These are phyloP conservation scores for Poecilia wingei DNA, from an alignment of 2,797 vertebrate genomes.

Conservation along the genomic window DNA sequence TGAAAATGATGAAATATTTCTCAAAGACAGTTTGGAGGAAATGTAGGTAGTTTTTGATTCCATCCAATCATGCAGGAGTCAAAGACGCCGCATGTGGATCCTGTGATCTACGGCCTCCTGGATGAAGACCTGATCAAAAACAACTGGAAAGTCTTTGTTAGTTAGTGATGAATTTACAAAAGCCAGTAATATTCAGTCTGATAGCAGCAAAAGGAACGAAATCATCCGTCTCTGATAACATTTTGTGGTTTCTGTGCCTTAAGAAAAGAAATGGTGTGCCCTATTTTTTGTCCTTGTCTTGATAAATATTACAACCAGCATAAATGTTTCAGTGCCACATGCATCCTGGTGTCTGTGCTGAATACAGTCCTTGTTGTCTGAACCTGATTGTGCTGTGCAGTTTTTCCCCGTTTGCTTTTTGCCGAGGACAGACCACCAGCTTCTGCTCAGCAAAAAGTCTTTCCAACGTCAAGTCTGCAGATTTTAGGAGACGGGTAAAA, in stretches of 20 bases:
- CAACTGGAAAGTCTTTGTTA: background rate
- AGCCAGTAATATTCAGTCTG: background rate
- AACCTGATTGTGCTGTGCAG: conserved; percentile 44
- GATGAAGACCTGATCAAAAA: background rate
- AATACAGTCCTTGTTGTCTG: conserved; percentile 32
- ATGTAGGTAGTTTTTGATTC: background rate
- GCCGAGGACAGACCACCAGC: background rate
- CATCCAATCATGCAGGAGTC: background rate
- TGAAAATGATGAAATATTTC: background rate
- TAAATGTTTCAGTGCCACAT: conserved; percentile 76
- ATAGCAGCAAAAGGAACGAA: background rate
- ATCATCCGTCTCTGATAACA: background rate
- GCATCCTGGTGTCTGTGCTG: conserved; percentile 59
- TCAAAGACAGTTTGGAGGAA: background rate
- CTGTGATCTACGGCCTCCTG: background rate
- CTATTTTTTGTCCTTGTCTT: conserved; percentile 45
- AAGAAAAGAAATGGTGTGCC: background rate
- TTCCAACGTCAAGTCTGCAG: background rate
- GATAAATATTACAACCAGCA: conserved; percentile 78
- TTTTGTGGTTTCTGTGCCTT: background rate
- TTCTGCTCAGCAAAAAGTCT: background rate
- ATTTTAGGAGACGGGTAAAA: background rate
- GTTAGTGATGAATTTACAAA: background rate
- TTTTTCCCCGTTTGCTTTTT: conserved; percentile 1
- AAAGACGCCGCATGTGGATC: background rate